phyloP scores from a whole-genome alignment of 2,888 invertebrate genomes.

The Choreutis nemorana region DNA sequence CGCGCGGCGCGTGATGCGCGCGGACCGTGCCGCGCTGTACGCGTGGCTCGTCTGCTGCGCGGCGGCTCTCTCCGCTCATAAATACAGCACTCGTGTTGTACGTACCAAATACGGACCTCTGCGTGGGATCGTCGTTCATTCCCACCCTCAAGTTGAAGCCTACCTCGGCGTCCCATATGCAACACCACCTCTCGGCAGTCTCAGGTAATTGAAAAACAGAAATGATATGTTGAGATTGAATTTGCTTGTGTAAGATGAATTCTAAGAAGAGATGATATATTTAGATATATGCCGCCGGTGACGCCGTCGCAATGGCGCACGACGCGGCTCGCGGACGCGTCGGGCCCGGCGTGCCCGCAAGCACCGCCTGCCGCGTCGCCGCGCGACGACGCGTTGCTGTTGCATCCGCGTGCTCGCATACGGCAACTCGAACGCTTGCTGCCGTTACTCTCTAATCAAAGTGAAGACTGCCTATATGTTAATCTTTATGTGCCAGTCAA shows the following conservation, averaged over 20 bases:
- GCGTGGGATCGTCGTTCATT: slow-evolving; percentile 83
- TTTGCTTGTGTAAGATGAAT: neutral
- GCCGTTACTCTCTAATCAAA: slow-evolving; percentile 88
- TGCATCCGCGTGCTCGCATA: slow-evolving; percentile 84
- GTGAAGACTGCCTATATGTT: slow-evolving; percentile 97
- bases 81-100: slow-evolving; percentile 83
- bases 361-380: slow-evolving; percentile 59
- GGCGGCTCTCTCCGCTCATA: slow-evolving; percentile 70
- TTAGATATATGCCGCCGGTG: slow-evolving; percentile 92
- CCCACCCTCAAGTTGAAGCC: slow-evolving; percentile 85
- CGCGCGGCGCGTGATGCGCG: slow-evolving; percentile 54
- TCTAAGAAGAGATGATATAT: slow-evolving; percentile 3
- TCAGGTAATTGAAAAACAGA: slow-evolving; percentile 67
- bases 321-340: slow-evolving; percentile 80
- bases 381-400: slow-evolving; percentile 69
- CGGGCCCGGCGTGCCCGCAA: slow-evolving; percentile 90
- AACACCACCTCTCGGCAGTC: slow-evolving; percentile 86
- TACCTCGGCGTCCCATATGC: slow-evolving; percentile 95
- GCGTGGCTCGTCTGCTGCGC: slow-evolving; percentile 66
- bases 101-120: slow-evolving; percentile 90
- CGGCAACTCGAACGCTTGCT: slow-evolving; percentile 84
- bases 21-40: slow-evolving; percentile 60
- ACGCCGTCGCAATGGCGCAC: slow-evolving; percentile 89
- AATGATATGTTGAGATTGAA: neutral
- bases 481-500: slow-evolving; percentile 93